A percentile compares a stretch with the other conserved stretches of the same genome.
phyloP scores from a whole-genome alignment of 1,140 invertebrate genomes.

The Sinonovacula constricta region DNA sequence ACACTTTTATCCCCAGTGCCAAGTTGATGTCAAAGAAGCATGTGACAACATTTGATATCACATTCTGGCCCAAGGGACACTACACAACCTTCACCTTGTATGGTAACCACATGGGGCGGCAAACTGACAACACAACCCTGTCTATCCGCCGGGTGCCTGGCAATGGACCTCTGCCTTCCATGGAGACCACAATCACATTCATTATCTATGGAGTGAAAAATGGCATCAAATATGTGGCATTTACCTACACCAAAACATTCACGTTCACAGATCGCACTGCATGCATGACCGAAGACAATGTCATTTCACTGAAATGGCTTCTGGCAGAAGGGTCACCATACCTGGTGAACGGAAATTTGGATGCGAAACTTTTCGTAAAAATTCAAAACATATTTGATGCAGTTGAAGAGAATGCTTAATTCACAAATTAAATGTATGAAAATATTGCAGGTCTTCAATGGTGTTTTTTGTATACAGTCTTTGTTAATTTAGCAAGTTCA shows the following conservation, averaged over 20 bases:
- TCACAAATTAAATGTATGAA: too few relatives aligned
- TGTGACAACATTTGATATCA: slow-evolving; percentile 59
- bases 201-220: slow-evolving; percentile 70
- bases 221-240: slow-evolving; percentile 63
- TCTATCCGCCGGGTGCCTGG: slow-evolving; percentile 53
- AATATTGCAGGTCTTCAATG: too few relatives aligned
- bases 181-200: slow-evolving; percentile 64
- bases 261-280: slow-evolving; percentile 55
- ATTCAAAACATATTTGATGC: slow-evolving; percentile 59
- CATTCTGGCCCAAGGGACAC: slow-evolving; percentile 70
- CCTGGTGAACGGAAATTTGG: slow-evolving; percentile 66
- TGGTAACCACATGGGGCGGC: slow-evolving; percentile 65
- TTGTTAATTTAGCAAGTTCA: too few relatives aligned
- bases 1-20: slow-evolving; percentile 36
- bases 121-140: slow-evolving; percentile 66
- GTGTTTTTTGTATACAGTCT: too few relatives aligned
- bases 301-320: slow-evolving; percentile 65
- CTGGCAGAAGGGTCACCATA: slow-evolving; percentile 65
- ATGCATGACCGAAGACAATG: slow-evolving; percentile 61
- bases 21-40: slow-evolving; percentile 2
- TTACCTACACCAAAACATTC: slow-evolving; percentile 56
- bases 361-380: slow-evolving; percentile 70
- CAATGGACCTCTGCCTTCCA: slow-evolving; percentile 29
- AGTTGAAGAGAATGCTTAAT: too few relatives aligned
- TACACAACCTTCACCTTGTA: slow-evolving; percentile 70